phyloP scores from a whole-genome alignment of 2,797 vertebrate genomes.

The Chaetophractus vellerosus region DNA sequence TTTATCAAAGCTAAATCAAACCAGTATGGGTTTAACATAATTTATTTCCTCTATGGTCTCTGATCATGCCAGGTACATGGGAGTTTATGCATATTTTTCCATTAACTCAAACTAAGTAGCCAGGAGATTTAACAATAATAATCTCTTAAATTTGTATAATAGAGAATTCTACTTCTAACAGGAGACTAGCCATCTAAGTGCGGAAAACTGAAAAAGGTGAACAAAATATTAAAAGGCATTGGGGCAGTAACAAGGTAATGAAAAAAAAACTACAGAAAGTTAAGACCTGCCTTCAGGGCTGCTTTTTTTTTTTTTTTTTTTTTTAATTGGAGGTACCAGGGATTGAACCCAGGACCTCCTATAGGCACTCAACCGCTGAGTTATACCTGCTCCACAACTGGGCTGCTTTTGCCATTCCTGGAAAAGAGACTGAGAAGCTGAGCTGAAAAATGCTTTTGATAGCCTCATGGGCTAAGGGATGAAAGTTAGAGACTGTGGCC shows the following conservation, averaged over 20 bases:
- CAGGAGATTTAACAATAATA: background rate
- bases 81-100: slow-evolving; percentile 36
- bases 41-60: background rate
- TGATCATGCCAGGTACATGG: background rate
- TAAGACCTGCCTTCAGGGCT: background rate
- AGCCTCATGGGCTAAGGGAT: background rate
- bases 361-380: no score
- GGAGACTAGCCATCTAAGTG: background rate
- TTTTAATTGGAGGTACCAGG: no score
- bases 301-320: background rate
- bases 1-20: slow-evolving; percentile 11
- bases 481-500: background rate
- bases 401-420: background rate
- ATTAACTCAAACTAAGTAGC: slow-evolving; percentile 6
- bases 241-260: background rate
- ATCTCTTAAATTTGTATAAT: background rate
- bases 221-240: background rate
- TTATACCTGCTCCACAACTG: background rate
- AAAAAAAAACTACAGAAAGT: background rate
- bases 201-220: background rate
- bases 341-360: no score
- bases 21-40: background rate
- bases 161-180: background rate
- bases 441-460: background rate
- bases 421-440: background rate